Evolutionary conservation across 2,113 vertebrate genomes (phyloP).

Genomic region (Ibidorhyncha struthersii): DNA sequence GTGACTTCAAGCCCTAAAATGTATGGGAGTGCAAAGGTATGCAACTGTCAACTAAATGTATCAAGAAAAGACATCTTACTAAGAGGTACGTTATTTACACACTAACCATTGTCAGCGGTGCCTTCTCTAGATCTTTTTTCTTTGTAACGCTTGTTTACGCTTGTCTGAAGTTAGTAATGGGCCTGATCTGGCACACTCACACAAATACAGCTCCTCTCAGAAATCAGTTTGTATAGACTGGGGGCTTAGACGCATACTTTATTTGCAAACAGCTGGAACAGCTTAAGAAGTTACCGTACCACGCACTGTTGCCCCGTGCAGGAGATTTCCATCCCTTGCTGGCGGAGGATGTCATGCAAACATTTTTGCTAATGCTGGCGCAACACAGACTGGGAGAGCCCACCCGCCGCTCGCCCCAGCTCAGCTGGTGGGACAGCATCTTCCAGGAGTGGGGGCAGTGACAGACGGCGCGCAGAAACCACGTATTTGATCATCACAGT

Average conservation of each 20-base stretch:
- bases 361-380: neutral
- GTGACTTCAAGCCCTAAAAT: neutral
- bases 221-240: conserved; percentile 40
- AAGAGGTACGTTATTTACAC: neutral
- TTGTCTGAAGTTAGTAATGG: neutral
- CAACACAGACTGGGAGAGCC: neutral
- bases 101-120: neutral
- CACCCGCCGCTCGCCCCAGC: accelerated
- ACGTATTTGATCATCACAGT: accelerated
- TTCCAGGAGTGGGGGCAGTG: neutral
- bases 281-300: conserved; percentile 34
- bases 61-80: neutral
- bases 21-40: neutral
- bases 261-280: conserved; percentile 59
- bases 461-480: accelerated
- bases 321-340: conserved; percentile 28
- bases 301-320: neutral
- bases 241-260: neutral
- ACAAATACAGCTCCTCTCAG: conserved; percentile 36
- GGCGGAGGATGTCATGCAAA: neutral
- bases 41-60: neutral
- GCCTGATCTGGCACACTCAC: conserved; percentile 15
- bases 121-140: neutral
- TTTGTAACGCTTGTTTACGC: neutral
- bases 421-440: neutral